A percentile compares a stretch with the other conserved stretches of the same genome.
phyloP scores from a whole-genome alignment of 2,797 vertebrate genomes.

The Diplodus sargus region DNA sequence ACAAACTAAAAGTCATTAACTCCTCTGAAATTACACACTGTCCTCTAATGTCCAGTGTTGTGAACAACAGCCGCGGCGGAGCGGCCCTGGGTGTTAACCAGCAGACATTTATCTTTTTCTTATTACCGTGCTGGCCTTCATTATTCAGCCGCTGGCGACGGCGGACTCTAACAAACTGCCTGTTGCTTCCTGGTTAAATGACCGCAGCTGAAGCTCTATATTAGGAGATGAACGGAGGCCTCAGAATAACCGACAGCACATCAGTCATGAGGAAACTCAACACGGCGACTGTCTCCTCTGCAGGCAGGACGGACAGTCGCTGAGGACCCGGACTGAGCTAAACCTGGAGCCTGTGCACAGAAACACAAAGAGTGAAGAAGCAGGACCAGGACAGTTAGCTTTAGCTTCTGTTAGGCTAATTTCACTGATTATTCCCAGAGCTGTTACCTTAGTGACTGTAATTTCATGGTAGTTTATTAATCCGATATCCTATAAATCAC shows the following conservation, averaged over 20 bases:
- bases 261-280: slow-evolving; percentile 67
- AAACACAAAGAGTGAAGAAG: background rate
- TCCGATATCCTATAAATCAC: no score
- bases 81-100: slow-evolving; percentile 15
- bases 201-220: slow-evolving; percentile 62
- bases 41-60: slow-evolving; percentile 37
- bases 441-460: no score
- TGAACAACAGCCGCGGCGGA: slow-evolving; percentile 3
- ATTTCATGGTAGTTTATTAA: no score
- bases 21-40: slow-evolving; percentile 24
- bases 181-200: slow-evolving; percentile 54
- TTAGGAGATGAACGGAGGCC: slow-evolving; percentile 69
- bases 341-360: background rate
- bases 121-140: slow-evolving; percentile 54
- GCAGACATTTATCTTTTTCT: slow-evolving; percentile 62
- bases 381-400: background rate
- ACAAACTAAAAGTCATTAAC: slow-evolving; percentile 42
- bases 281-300: slow-evolving; percentile 37
- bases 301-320: slow-evolving; percentile 10
- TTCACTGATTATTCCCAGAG: no score
- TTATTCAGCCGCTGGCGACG: slow-evolving; percentile 45
- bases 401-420: no score
- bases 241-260: slow-evolving; percentile 72
- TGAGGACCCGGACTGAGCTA: background rate
- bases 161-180: slow-evolving; percentile 35